A percentile compares a stretch with the other conserved stretches of the same genome.
These are phyloP conservation scores for Poeciliopsis occidentalis DNA, from an alignment of 2,113 vertebrate genomes.

Conservation along the genomic window DNA sequence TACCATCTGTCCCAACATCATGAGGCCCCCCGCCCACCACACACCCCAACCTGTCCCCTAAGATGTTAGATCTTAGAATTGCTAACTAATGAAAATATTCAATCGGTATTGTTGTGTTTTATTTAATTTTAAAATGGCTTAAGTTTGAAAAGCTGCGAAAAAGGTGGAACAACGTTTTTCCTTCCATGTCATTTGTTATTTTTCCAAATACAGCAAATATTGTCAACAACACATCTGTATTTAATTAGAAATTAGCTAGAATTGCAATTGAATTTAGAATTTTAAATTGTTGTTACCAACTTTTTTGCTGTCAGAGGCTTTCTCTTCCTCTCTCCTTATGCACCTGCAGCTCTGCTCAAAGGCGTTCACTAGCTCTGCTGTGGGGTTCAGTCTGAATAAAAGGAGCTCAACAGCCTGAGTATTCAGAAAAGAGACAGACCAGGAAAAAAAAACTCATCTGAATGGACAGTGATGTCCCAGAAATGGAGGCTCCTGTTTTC, in stretches of 20 bases:
- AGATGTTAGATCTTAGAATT: conserved; percentile 46
- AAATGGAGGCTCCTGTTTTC: not conserved
- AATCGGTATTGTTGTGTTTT: not conserved
- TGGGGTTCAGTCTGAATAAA: conserved; percentile 12
- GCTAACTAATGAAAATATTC: not conserved
- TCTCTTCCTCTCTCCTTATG: not conserved
- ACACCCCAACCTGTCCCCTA: conserved; percentile 49
- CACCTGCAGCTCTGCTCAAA: conserved; percentile 11
- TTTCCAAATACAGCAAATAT: not conserved
- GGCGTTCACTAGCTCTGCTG: not conserved
- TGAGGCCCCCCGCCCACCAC: conserved; percentile 33
- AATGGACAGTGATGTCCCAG: not conserved
- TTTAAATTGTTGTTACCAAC: not conserved
- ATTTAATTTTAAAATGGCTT: conserved; percentile 3
- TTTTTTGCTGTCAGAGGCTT: not conserved
- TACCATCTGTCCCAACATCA: conserved; percentile 98
- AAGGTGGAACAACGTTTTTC: not conserved
- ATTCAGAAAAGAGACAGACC: not conserved
- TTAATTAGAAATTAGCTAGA: conserved; percentile 7
- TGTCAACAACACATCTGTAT: conserved; percentile 15
- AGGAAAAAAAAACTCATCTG: not conserved
- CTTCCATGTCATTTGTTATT: too few relatives aligned
- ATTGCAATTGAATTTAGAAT: not conserved
- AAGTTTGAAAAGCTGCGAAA: conserved; percentile 1
- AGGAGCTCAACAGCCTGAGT: not conserved